Conservation (phyloP, 2,113 vertebrate genomes). For the Arothron firmamentum region DNA sequence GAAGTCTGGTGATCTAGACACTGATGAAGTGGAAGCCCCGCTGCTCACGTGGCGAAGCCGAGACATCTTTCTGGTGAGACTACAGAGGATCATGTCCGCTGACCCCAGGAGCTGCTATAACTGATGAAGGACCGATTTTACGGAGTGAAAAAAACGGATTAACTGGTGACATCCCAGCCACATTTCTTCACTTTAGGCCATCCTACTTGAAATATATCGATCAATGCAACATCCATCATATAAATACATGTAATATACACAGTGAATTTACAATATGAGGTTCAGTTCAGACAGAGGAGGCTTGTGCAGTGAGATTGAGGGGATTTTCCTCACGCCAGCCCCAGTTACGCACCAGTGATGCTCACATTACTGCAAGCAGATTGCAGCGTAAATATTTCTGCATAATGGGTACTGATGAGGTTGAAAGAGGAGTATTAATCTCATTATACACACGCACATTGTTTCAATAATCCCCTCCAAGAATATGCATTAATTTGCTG, state of each 20-base stretch:
- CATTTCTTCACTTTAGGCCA: no score
- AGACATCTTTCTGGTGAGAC: conserved; percentile 17
- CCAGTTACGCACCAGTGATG: not conserved
- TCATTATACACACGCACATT: not conserved
- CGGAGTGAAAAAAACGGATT: not conserved
- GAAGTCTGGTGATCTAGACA: conserved; percentile 17
- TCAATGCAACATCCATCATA: conserved; percentile 5
- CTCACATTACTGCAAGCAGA: not conserved
- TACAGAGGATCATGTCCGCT: not conserved
- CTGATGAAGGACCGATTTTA: conserved; percentile 15
- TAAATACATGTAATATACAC: conserved; percentile 20
- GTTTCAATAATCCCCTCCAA: not conserved
- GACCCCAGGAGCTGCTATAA: conserved; percentile 17
- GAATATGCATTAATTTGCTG: not conserved
- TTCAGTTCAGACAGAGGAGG: not conserved
- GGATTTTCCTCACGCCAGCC: not conserved
- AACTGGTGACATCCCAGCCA: not conserved
- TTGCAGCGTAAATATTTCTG: conserved; percentile 1
- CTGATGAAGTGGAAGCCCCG: conserved; percentile 12
- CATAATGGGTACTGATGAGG: not conserved
- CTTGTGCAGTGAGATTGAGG: conserved; percentile 11
- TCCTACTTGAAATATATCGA: not conserved
- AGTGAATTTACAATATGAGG: conserved; percentile 39
- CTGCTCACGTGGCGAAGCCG: not conserved
- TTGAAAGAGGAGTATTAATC: not conserved